Evolutionary conservation across 30 jellyfish, hydroid and myxozoan genomes (phyloP), one percentile per base, ranked within the genome.

Genomic region (Catostylus mosaicus): DNA sequence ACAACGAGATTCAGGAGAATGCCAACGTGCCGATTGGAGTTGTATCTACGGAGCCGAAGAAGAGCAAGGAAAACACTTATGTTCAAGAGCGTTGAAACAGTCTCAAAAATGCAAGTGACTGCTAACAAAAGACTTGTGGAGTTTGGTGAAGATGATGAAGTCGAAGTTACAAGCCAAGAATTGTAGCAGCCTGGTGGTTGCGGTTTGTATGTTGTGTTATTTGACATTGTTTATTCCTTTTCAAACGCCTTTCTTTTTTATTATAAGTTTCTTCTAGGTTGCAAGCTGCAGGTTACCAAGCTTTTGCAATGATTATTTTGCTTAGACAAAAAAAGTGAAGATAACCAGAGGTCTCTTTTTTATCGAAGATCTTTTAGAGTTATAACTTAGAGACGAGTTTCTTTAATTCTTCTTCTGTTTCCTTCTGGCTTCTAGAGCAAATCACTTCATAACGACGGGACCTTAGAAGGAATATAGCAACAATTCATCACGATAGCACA

Each of bases 81-180:
- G 52, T 81, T 81, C 24, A 81, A 78, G 8, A 67, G 22, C 8
- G 83, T 30, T 7, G 84, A 66, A n/a, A 67, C 33, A 12, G 52
- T 10, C 29, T 81, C 83, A 33, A 81, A 56, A 9, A 81, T 34
- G 76, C 80, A 52, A 23, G 59, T 73, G 50, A 81, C 6, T 0
- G 69, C 91, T 2, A 50, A 16, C 2, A 81, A 69, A 5, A 81
- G 20, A 34, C 91, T 37, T 37, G 23, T 62, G 0, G 71, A 65
- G 38, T 26, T 59, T 1, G 12, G 56, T 10, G 43, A 9, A 23
- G 87, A 57, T 23, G 87, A 24, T 18, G 73, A 48, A 26, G 70
- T 36, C 14, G 48, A 34, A 0, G 68, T 24, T 1, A 81, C 84
- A 26, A 81, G 74, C 91, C 91, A 81, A 0, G 91, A 51, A 0